These are phyloP conservation scores for Macaria liturata DNA, from an alignment of 2,888 invertebrate species.

Conservation along the genomic window DNA sequence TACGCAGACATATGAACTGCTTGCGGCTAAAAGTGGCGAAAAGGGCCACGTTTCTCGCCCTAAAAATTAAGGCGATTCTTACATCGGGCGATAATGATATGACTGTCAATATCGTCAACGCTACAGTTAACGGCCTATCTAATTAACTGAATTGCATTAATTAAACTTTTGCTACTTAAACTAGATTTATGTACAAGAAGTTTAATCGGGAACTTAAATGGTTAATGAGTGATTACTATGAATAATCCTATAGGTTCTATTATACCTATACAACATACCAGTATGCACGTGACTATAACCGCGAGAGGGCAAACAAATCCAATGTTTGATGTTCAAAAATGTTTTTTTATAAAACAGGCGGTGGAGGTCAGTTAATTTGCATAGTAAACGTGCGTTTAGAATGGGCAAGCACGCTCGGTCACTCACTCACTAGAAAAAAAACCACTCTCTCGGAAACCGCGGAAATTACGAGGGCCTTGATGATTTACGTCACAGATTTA, in stretches of 20 bases:
- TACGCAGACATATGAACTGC: slow-evolving; percentile 35
- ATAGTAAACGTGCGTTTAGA: slow-evolving; percentile 80
- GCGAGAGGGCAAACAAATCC: slow-evolving; percentile 52
- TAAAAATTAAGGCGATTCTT: too few species aligned
- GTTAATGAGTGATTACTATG: too few species aligned
- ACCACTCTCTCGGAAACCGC: slow-evolving; percentile 34
- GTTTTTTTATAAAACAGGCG: slow-evolving; percentile 48
- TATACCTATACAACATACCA: background rate
- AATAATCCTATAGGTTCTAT: too few species aligned
- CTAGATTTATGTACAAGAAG: too few species aligned
- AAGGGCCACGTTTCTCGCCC: too few species aligned
- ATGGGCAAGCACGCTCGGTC: slow-evolving; percentile 78
- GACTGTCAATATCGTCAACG: background rate
- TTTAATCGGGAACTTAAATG: too few species aligned
- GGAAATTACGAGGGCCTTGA: slow-evolving; percentile 13
- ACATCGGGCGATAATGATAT: background rate
- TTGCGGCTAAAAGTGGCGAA: slow-evolving; percentile 6
- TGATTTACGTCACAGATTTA: slow-evolving; percentile 4
- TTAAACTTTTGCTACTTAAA: too few species aligned
- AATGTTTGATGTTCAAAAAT: slow-evolving; percentile 73
- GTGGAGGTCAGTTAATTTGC: slow-evolving; percentile 74
- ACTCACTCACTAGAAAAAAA: slow-evolving; percentile 52
- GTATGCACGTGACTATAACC: slow-evolving; percentile 41
- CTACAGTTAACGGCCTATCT: too few species aligned
- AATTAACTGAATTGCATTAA: too few species aligned